phyloP scores from a whole-genome alignment of 2,797 vertebrate genomes.

The Choloepus didactylus region DNA sequence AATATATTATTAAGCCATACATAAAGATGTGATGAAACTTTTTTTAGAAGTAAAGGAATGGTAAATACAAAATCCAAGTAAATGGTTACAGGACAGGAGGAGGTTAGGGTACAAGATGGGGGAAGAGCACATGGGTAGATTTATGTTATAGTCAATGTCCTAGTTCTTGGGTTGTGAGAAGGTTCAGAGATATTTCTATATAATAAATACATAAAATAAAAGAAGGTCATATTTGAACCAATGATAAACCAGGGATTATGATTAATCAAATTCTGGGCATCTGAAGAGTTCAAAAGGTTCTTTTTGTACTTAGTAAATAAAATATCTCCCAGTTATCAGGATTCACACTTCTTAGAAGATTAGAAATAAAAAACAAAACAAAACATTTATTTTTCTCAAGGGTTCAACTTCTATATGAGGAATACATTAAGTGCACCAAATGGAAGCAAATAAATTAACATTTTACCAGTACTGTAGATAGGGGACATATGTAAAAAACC shows the following conservation, averaged over 20 bases:
- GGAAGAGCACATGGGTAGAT: background rate
- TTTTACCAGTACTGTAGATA: conserved; percentile 3
- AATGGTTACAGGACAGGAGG: background rate
- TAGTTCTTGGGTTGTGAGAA: background rate
- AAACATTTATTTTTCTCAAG: background rate
- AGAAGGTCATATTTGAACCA: background rate
- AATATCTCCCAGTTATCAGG: background rate
- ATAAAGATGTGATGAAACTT: background rate
- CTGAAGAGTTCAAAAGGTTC: background rate
- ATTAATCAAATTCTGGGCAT: background rate
- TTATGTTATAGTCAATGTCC: background rate
- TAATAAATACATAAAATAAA: background rate
- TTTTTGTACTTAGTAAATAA: conserved; percentile 8
- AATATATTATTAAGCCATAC: background rate
- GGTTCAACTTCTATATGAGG: background rate
- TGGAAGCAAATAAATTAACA: background rate
- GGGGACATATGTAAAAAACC: background rate
- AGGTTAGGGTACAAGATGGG: background rate
- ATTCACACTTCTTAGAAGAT: background rate
- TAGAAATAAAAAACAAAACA: background rate
- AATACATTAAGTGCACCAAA: background rate
- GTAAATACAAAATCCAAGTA: background rate
- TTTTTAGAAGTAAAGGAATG: background rate
- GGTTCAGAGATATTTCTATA: background rate
- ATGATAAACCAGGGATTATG: background rate